Percentiles rank a stretch among this genome's conserved stretches.
These are phyloP conservation scores for Venustaconcha ellipsiformis DNA, from an alignment of 1,140 invertebrate species.

Conservation along the genomic window DNA sequence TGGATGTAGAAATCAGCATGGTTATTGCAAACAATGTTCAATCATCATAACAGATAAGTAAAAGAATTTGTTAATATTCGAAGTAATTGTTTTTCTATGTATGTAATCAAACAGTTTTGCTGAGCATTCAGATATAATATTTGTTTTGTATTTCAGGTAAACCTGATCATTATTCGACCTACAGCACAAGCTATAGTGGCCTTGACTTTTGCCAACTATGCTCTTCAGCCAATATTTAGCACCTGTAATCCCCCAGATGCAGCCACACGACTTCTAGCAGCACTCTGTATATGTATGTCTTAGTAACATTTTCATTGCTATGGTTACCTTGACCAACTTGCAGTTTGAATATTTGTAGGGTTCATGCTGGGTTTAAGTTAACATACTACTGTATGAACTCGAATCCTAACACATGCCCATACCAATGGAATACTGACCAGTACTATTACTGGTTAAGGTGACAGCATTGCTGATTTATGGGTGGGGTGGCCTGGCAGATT, in stretches of 20 bases:
- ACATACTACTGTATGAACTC: too few relatives aligned
- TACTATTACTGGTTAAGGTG: too few relatives aligned
- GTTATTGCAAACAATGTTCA: too few relatives aligned
- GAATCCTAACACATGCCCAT: too few relatives aligned
- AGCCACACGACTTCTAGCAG: constrained; percentile 57
- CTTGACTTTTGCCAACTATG: constrained; percentile 66
- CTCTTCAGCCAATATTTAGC: constrained; percentile 63
- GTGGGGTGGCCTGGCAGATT: too few relatives aligned
- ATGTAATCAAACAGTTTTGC: neutral
- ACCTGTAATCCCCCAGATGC: constrained; percentile 57
- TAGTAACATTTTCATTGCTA: neutral
- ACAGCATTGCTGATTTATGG: too few relatives aligned
- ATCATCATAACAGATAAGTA: too few relatives aligned
- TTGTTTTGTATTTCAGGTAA: constrained; percentile 48
- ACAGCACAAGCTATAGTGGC: constrained; percentile 69
- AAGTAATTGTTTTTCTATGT: neutral
- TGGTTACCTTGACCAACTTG: neutral
- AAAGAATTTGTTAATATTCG: too few relatives aligned
- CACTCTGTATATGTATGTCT: constrained; percentile 65
- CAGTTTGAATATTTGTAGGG: too few relatives aligned
- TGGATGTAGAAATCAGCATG: too few relatives aligned
- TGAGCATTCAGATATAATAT: neutral
- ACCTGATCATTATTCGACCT: constrained; percentile 79
- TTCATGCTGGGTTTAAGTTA: too few relatives aligned
- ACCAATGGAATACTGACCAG: too few relatives aligned